Conservation (phyloP, 2,113 vertebrate species). For the Hiodon alosoides region DNA sequence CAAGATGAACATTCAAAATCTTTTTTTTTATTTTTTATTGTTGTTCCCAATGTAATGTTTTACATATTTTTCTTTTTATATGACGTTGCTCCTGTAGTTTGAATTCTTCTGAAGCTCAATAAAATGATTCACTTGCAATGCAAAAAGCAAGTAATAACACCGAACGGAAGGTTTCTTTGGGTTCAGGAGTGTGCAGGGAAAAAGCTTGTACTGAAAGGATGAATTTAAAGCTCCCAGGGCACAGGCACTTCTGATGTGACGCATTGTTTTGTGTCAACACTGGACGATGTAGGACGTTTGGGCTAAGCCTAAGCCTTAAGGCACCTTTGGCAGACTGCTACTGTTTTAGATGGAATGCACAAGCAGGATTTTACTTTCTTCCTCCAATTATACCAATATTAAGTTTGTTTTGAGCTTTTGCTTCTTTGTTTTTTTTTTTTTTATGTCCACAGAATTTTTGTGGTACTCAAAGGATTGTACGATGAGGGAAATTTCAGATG, state of each 20-base stretch:
- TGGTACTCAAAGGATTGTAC: not conserved
- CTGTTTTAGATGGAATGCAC: not conserved
- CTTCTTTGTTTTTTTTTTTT: not conserved
- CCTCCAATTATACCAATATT: slow-evolving; percentile 19
- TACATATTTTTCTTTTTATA: slow-evolving; percentile 6
- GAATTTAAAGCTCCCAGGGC: too few species aligned
- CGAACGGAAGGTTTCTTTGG: not conserved
- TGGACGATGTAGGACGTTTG: too few species aligned
- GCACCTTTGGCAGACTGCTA: slow-evolving; percentile 5
- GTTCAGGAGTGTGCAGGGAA: slow-evolving; percentile 13
- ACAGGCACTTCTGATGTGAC: too few species aligned
- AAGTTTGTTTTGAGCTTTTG: not conserved
- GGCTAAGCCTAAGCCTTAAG: too few species aligned
- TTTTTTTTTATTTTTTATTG: slow-evolving; percentile 24
- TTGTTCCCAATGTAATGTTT: not conserved
- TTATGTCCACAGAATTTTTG: not conserved
- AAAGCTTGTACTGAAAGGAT: not conserved
- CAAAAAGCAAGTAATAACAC: not conserved
- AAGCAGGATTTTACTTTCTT: slow-evolving; percentile 10
- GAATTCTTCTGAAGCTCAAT: slow-evolving; percentile 15
- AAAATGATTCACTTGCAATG: slow-evolving; percentile 16
- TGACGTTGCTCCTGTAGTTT: slow-evolving; percentile 12
- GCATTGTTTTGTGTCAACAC: too few species aligned
- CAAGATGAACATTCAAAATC: slow-evolving; percentile 11
- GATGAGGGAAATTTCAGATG: not conserved